phyloP scores from a whole-genome alignment of 2,113 vertebrate genomes.

The Gopherus flavomarginatus region DNA sequence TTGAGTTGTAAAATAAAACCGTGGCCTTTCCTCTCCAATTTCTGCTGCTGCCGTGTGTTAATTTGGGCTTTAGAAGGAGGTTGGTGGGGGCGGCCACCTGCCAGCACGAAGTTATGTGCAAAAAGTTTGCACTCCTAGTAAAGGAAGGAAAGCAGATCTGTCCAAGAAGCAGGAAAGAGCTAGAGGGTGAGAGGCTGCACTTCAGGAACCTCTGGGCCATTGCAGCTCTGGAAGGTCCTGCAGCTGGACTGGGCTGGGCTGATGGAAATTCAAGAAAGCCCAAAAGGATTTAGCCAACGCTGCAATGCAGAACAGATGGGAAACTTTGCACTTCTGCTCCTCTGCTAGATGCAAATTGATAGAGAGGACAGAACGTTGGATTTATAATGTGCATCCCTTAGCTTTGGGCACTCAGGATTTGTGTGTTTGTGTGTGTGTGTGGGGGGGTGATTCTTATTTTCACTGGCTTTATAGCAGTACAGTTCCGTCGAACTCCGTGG shows the following conservation, averaged over 20 bases:
- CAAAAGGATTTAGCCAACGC: conserved; percentile 59
- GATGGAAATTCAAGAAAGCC: conserved; percentile 70
- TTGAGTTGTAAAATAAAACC: conserved; percentile 74
- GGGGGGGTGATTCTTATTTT: neutral
- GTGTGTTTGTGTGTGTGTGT: neutral
- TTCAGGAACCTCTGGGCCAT: neutral
- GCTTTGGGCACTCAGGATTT: rapidly evolving
- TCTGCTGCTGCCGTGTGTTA: conserved; percentile 70
- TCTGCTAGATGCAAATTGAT: neutral
- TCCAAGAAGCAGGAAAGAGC: neutral
- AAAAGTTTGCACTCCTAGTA: conserved; percentile 24
- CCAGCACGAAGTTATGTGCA: conserved; percentile 2
- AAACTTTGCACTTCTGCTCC: neutral
- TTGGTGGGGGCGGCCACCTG: conserved; percentile 63
- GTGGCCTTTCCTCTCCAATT: conserved; percentile 63
- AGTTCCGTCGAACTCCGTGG: neutral
- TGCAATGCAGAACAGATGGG: conserved; percentile 68
- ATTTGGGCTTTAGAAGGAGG: conserved; percentile 68
- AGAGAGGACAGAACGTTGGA: neutral
- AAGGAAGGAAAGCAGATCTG: neutral
- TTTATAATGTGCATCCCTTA: neutral
- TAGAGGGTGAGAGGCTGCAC: conserved; percentile 9
- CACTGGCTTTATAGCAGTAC: neutral
- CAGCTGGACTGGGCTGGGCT: conserved; percentile 67
- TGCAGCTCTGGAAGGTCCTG: conserved; percentile 38